Percentiles rank a stretch among this genome's conserved stretches.
Conservation (phyloP, 2,888 invertebrate species). For the Drosophila mulleri region DNA sequence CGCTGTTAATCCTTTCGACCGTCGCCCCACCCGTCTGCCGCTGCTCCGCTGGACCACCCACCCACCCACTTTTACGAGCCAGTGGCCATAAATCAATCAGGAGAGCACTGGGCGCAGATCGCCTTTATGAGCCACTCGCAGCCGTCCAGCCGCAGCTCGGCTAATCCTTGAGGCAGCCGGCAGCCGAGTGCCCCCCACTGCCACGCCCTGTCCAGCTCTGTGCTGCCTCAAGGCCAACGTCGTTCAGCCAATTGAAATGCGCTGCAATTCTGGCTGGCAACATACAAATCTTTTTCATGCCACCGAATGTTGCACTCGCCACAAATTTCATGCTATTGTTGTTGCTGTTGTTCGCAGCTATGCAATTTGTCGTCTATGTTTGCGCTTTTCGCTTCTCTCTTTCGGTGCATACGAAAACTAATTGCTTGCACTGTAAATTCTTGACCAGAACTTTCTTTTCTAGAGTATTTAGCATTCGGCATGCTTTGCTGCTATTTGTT, state of each 20-base stretch:
- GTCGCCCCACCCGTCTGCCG: neutral
- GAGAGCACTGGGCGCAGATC: slow-evolving; percentile 49
- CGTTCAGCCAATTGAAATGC: slow-evolving; percentile 31
- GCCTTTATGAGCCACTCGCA: slow-evolving; percentile 49
- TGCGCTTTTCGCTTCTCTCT: neutral
- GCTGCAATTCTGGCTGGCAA: slow-evolving; percentile 34
- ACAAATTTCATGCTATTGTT: slow-evolving; percentile 17
- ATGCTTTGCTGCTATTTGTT: neutral
- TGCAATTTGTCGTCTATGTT: neutral
- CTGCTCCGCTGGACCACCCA: slow-evolving; percentile 15
- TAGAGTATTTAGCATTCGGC: neutral
- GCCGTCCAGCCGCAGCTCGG: neutral
- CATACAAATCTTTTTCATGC: slow-evolving; percentile 1
- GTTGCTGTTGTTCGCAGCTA: neutral
- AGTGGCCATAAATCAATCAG: slow-evolving; percentile 78
- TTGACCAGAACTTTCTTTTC: neutral
- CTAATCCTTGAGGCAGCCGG: slow-evolving; percentile 46
- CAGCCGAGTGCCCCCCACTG: neutral
- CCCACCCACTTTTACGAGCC: slow-evolving; percentile 52
- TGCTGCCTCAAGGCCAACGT: slow-evolving; percentile 46
- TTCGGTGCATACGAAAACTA: neutral
- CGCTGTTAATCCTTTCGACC: slow-evolving; percentile 41
- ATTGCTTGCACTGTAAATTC: neutral
- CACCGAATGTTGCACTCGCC: slow-evolving; percentile 15
- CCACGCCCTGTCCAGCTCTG: too few relatives aligned